Evolutionary conservation across 2,113 vertebrate genomes (phyloP).

Genomic region (Rafetus swinhoei): DNA sequence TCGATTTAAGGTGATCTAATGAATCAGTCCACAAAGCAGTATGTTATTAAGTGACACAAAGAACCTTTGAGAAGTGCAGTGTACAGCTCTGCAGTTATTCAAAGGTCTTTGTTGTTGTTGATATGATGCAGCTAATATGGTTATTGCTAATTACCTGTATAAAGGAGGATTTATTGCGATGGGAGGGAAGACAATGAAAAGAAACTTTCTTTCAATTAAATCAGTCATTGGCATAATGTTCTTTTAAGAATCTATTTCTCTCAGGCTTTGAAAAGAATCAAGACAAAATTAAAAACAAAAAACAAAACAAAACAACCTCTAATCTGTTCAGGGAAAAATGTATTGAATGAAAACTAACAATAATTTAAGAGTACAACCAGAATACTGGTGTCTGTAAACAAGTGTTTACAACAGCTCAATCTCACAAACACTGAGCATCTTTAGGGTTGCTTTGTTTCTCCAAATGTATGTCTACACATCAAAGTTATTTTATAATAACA

Average conservation of each 20-base stretch:
- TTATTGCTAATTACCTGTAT: constrained; percentile 65
- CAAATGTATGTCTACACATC: neutral
- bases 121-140: constrained; percentile 27
- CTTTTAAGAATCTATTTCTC: constrained; percentile 49
- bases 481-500: too few species aligned
- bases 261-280: constrained; percentile 47
- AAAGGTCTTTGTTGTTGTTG: constrained; percentile 62
- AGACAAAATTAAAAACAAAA: neutral
- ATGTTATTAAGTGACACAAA: constrained; percentile 52
- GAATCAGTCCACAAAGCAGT: neutral
- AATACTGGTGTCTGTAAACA: neutral
- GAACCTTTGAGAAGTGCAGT: neutral
- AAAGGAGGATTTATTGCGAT: constrained; percentile 39
- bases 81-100: constrained; percentile 18
- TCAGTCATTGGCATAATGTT: constrained; percentile 39
- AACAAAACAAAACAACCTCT: neutral
- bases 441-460: neutral
- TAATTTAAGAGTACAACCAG: too few species aligned
- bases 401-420: neutral
- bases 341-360: too few species aligned
- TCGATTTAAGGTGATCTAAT: constrained; percentile 44
- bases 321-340: neutral
- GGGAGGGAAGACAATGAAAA: constrained; percentile 40
- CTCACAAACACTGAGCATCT: neutral
- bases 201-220: constrained; percentile 53